phyloP scores from a whole-genome alignment of 2,888 invertebrate genomes.

The Drosophila hamatofila region DNA sequence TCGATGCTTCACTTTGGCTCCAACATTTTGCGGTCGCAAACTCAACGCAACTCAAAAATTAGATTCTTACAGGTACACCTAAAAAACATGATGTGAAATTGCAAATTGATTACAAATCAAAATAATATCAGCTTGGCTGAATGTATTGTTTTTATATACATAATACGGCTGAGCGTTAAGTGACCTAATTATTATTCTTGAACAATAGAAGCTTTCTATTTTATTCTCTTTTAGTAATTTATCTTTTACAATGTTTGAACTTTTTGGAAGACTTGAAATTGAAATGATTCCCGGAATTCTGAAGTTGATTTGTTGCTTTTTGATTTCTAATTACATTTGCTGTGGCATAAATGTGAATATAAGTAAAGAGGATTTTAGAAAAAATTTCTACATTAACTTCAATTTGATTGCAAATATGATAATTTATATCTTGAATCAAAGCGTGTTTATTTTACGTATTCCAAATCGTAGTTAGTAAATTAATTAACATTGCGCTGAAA shows the following conservation, averaged over 20 bases:
- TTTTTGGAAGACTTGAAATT: not conserved
- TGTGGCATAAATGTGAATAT: no score
- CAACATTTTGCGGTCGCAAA: conserved; percentile 30
- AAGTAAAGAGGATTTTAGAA: no score
- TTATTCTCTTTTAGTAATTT: not conserved
- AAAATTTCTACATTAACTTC: no score
- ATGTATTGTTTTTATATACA: conserved; percentile 1
- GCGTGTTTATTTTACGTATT: no score
- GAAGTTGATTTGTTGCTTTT: not conserved
- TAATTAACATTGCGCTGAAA: not conserved
- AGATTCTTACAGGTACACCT: conserved; percentile 33
- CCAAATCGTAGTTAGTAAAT: not conserved
- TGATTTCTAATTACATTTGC: not conserved
- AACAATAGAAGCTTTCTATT: conserved; percentile 3
- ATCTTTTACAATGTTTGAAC: not conserved
- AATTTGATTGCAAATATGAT: no score
- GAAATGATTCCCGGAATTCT: not conserved
- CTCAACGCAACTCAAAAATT: conserved; percentile 51
- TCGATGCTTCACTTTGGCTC: conserved; percentile 34
- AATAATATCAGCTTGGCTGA: not conserved
- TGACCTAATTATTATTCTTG: conserved; percentile 2
- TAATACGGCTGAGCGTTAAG: not conserved
- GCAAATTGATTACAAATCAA: conserved; percentile 10
- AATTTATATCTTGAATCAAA: no score
- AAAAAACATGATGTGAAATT: conserved; percentile 4